Evolutionary conservation across 1,140 invertebrate genomes (phyloP).

Genomic region (Geopemphigus sp.): DNA sequence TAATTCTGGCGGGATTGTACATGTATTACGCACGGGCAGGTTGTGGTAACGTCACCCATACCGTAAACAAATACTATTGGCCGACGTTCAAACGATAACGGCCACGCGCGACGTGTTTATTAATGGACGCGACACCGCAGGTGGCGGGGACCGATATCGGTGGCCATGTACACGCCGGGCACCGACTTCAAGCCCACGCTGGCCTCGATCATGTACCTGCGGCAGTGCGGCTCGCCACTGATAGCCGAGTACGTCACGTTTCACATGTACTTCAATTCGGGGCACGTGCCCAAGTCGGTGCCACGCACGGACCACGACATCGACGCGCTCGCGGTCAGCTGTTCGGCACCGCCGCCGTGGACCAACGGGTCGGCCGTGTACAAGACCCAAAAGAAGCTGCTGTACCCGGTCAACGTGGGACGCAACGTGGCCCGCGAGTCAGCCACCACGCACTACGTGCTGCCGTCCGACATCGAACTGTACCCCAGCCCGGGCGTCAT

Average conservation of each 20-base stretch:
- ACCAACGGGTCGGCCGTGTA: constrained; percentile 66
- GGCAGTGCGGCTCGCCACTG: constrained; percentile 62
- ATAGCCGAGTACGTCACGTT: constrained; percentile 77
- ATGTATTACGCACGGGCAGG: too few relatives aligned
- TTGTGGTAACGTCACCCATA: too few relatives aligned
- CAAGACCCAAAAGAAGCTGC: constrained; percentile 73
- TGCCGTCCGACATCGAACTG: constrained; percentile 84
- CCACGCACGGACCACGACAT: constrained; percentile 68
- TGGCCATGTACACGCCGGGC: constrained; percentile 69
- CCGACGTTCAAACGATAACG: too few relatives aligned
- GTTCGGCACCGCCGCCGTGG: constrained; percentile 68
- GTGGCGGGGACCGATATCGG: constrained; percentile 68
- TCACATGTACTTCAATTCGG: constrained; percentile 81
- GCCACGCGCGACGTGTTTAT: too few relatives aligned
- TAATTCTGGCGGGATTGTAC: too few relatives aligned
- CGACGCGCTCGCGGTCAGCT: constrained; percentile 60
- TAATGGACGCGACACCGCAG: too few relatives aligned
- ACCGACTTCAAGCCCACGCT: constrained; percentile 63
- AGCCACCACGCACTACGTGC: constrained; percentile 77
- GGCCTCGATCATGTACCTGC: constrained; percentile 62
- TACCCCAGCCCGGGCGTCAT: constrained; percentile 80
- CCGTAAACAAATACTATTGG: too few relatives aligned
- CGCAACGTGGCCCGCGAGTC: constrained; percentile 80
- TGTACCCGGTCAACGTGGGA: constrained; percentile 86
- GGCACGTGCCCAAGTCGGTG: constrained; percentile 75